Percentiles rank a stretch among this genome's conserved stretches.
phyloP scores from a whole-genome alignment of 2,113 vertebrate species.

The Corythornis madagascariensis region DNA sequence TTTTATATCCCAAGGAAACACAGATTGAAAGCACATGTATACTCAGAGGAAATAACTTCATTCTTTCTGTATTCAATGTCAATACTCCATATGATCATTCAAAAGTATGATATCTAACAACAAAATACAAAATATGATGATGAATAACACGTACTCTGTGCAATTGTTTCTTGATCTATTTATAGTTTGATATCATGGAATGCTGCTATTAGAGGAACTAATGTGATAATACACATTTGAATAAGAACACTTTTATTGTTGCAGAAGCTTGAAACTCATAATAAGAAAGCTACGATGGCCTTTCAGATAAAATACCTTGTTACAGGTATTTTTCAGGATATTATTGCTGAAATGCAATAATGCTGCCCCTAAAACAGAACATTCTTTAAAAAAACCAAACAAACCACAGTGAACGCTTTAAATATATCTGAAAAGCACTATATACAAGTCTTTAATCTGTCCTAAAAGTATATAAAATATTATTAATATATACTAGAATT shows the following conservation, averaged over 20 bases:
- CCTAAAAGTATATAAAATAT: neutral
- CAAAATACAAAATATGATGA: slow-evolving; percentile 38
- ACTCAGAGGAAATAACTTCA: neutral
- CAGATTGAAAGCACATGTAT: neutral
- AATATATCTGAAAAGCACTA: neutral
- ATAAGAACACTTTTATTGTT: slow-evolving; percentile 64
- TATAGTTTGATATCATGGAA: slow-evolving; percentile 66
- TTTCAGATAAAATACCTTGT: slow-evolving; percentile 54
- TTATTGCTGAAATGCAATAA: slow-evolving; percentile 59
- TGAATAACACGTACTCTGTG: slow-evolving; percentile 63
- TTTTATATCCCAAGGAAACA: neutral
- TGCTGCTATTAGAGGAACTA: slow-evolving; percentile 65
- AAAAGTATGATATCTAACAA: slow-evolving; percentile 44
- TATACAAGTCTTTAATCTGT: neutral
- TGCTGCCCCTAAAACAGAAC: neutral
- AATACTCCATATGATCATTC: neutral
- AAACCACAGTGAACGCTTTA: neutral
- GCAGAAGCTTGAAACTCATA: slow-evolving; percentile 51
- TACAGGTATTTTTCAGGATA: slow-evolving; percentile 38
- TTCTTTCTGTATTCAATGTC: neutral
- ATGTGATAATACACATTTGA: slow-evolving; percentile 66
- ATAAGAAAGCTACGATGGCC: slow-evolving; percentile 52
- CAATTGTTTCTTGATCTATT: slow-evolving; percentile 69
- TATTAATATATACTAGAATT: neutral
- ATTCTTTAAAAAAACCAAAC: neutral